phyloP scores from a whole-genome alignment of 2,888 invertebrate genomes.

The Eilema griseolum region DNA sequence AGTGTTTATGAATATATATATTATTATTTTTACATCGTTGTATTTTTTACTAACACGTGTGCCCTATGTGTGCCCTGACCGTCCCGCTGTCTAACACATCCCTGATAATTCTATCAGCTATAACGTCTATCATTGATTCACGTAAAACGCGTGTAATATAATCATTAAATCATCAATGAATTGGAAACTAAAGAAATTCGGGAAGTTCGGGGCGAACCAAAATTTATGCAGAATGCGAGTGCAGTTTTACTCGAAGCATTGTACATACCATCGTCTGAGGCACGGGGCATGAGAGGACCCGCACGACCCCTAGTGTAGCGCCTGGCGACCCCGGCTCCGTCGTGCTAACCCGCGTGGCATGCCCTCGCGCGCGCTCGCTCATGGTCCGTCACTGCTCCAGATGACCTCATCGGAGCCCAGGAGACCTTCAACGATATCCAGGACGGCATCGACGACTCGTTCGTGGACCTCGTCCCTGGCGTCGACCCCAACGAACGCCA shows the following conservation, averaged over 20 bases:
- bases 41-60: constrained; percentile 82
- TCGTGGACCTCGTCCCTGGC: constrained; percentile 92
- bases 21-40: constrained; percentile 85
- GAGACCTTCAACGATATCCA: constrained; percentile 97
- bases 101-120: constrained; percentile 84
- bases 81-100: constrained; percentile 60
- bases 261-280: constrained; percentile 61
- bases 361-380: constrained; percentile 54
- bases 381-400: constrained; percentile 84
- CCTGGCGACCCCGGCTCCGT: constrained; percentile 44
- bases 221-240: constrained; percentile 43
- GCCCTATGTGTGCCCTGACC: constrained; percentile 65
- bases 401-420: constrained; percentile 95
- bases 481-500: constrained; percentile 81
- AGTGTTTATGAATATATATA: constrained; percentile 88
- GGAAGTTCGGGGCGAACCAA: constrained; percentile 51
- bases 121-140: constrained; percentile 58
- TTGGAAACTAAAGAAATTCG: constrained; percentile 36
- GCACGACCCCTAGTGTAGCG: constrained; percentile 63
- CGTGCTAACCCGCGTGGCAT: constrained; percentile 60
- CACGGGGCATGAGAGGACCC: constrained; percentile 72
- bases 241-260: constrained; percentile 43
- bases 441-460: constrained; percentile 97
- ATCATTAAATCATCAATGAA: constrained; percentile 51
- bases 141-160: constrained; percentile 43